Percentiles rank a stretch among this genome's conserved stretches.
Evolutionary conservation across 1,140 invertebrate genomes (phyloP).

Genomic region (Drosophila watanabei): DNA sequence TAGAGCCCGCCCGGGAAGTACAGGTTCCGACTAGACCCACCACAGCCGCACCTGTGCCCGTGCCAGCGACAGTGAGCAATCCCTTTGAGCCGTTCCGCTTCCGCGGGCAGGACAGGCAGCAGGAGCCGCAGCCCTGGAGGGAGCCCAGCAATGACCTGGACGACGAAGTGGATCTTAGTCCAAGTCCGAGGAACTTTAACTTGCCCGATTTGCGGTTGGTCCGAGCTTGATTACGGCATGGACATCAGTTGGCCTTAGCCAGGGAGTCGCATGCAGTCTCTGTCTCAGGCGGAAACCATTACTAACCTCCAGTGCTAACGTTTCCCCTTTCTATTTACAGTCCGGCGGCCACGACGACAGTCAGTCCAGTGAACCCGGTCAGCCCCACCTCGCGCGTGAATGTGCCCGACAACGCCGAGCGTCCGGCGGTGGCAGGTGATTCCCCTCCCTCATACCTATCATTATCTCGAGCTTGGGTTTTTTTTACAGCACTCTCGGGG

Average conservation of each 20-base stretch:
- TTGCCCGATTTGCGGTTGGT: conserved; percentile 19
- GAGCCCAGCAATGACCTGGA: conserved; percentile 29
- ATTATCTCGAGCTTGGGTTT: neutral
- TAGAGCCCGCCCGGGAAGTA: conserved; percentile 39
- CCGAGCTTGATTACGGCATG: conserved; percentile 32
- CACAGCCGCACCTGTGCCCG: neutral
- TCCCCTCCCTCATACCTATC: neutral
- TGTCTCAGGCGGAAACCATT: conserved; percentile 23
- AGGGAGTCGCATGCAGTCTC: conserved; percentile 47
- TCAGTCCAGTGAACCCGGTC: neutral
- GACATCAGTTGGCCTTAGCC: conserved; percentile 48
- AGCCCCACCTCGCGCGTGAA: conserved; percentile 20
- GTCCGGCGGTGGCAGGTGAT: conserved; percentile 31
- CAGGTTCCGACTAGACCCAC: neutral
- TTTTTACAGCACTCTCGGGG: neutral
- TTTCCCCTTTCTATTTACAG: neutral
- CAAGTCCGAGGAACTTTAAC: neutral
- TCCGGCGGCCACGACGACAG: conserved; percentile 4
- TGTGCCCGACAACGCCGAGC: conserved; percentile 27
- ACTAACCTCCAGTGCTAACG: neutral
- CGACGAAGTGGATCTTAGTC: neutral
- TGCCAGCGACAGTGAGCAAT: conserved; percentile 7
- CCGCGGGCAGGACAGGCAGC: conserved; percentile 18
- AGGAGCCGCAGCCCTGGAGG: conserved; percentile 10
- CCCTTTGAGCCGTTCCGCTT: conserved; percentile 33